These are phyloP conservation scores for Cheilosia variabilis DNA, from an alignment of 2,888 invertebrate species.

Conservation along the genomic window DNA sequence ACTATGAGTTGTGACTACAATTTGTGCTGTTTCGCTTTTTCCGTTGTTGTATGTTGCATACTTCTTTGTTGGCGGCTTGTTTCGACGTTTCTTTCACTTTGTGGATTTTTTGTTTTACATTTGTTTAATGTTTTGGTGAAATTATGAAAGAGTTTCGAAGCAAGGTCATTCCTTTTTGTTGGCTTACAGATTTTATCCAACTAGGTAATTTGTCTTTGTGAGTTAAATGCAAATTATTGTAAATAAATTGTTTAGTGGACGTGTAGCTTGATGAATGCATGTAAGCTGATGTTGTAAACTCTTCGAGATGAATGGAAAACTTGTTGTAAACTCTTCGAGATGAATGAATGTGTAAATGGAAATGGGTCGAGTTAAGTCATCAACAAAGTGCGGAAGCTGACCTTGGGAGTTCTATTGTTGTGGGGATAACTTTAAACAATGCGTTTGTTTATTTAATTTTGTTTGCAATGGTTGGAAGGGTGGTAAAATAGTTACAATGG, in stretches of 20 bases:
- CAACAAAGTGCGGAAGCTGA: background rate
- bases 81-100: conserved; percentile 32
- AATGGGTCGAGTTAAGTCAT: background rate
- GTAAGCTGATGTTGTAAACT: too few species aligned
- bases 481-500: too few species aligned
- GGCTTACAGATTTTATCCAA: conserved; percentile 23
- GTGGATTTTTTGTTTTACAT: background rate
- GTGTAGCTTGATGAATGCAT: background rate
- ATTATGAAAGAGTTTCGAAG: conserved; percentile 22
- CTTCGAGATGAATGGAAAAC: too few species aligned
- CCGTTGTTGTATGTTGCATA: background rate
- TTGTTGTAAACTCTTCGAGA: too few species aligned
- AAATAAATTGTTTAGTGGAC: conserved; percentile 1
- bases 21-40: background rate
- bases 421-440: too few species aligned
- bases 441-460: too few species aligned
- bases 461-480: too few species aligned
- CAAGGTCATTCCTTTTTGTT: conserved; percentile 50
- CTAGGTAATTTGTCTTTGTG: background rate
- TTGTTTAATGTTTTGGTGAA: conserved; percentile 13
- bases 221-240: conserved; percentile 42
- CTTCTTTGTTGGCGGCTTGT: conserved; percentile 5
- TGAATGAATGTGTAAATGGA: too few species aligned
- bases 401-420: background rate
- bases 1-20: conserved; percentile 30